phyloP scores from a whole-genome alignment of 2,113 vertebrate genomes.

The Eublepharis macularius region DNA sequence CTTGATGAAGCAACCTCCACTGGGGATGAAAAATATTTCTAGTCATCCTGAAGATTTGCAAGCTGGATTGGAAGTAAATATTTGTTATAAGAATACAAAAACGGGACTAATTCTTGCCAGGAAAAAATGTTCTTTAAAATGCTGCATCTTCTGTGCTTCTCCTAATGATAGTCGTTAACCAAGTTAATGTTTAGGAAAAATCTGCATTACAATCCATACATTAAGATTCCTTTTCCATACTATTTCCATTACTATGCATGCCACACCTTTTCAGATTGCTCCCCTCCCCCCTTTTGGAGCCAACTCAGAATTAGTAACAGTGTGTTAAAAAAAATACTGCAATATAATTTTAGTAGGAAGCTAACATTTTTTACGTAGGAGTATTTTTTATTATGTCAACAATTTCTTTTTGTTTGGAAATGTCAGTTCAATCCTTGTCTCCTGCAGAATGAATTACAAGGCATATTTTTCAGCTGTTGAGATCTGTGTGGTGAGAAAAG shows the following conservation, averaged over 20 bases:
- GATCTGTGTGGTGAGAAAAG: conserved; percentile 28
- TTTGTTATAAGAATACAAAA: background rate
- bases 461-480: conserved; percentile 1
- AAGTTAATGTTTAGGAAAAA: conserved; percentile 51
- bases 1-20: background rate
- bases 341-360: background rate
- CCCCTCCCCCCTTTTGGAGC: background rate
- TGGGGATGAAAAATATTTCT: background rate
- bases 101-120: background rate
- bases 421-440: conserved; percentile 42
- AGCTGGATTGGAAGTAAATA: background rate
- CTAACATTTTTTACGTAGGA: conserved; percentile 2
- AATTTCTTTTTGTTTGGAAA: conserved; percentile 39
- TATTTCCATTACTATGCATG: conserved; percentile 34
- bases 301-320: conserved; percentile 8
- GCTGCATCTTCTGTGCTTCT: background rate
- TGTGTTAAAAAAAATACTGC: background rate
- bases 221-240: conserved; percentile 25
- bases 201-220: background rate
- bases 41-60: background rate
- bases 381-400: conserved; percentile 29
- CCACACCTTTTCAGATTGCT: conserved; percentile 21
- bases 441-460: conserved; percentile 37
- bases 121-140: background rate
- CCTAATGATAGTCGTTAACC: background rate